Base-by-base conservation (phyloP, 2,797 vertebrate genomes). In the Lagocephalus sceleratus region DNA sequence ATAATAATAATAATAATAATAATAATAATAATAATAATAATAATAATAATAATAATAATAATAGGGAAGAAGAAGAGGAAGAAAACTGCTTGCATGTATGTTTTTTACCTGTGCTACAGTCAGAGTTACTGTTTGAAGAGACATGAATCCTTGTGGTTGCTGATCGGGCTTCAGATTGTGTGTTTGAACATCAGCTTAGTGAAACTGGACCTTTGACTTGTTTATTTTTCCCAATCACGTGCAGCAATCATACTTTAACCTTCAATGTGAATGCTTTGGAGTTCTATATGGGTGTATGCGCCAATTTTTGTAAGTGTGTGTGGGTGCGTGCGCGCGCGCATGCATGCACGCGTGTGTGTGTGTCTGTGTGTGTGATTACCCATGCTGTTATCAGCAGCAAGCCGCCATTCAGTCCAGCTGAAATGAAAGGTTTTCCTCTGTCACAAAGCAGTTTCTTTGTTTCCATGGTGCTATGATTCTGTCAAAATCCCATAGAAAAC, bases 401-500 rank as follows among this genome's bases (percentile, higher is more conserved):
- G 79, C 85, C 73, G 76, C 85, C 78, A 82, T 86, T 86, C 82
- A 83, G 70, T 79, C 60, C 57, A 32, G 62, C 76, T 72, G 64
- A 83, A 89, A 89, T 87, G 81, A 87, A 87, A 82, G 82, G 82
- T 88, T 89, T 85, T 86, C 81, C 84, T 87, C 82, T 88, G 85
- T 88, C 86, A 86, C 82, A 85, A 86, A 87, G 85, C 85, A 79
- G 82, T 95, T 94, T 90, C 89, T 90, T 91, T 90, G 89, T 98
- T 91, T 90, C 88, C 87, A 90, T 84, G 86, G 94, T 91, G 94
- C 94, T 95, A 96, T 94, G 94, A 94, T 95, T 96, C 94, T 94
- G 94, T 97, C 94, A 95, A 93, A 94, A 96, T 94, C 93, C 93
- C 68, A 89, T 91, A 90, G 92, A 93, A 89, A 84, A 86, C 73